Percentiles rank a stretch among this genome's conserved stretches.
Evolutionary conservation across 2,888 invertebrate genomes (phyloP).

Genomic region (Ormia ochracea): DNA sequence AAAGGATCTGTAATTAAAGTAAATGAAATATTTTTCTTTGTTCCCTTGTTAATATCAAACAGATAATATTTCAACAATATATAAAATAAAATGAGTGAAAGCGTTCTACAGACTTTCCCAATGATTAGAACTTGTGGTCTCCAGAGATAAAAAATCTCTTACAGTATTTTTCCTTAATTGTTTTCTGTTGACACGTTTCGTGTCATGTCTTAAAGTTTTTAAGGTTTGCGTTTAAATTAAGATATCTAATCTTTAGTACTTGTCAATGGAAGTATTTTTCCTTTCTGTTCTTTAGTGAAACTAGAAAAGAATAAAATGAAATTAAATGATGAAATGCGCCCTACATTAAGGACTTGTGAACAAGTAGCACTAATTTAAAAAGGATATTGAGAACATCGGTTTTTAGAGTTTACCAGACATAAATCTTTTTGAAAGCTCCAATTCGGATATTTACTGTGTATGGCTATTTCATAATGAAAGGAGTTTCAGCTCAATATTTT

Average conservation of each 20-base stretch:
- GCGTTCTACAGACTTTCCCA: background rate
- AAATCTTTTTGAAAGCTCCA: no score
- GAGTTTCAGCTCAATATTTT: no score
- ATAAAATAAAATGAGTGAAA: background rate
- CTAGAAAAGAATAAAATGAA: background rate
- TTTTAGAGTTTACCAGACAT: no score
- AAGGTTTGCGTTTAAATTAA: background rate
- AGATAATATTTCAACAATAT: background rate
- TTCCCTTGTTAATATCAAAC: background rate
- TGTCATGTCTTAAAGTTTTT: background rate
- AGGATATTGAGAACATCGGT: no score
- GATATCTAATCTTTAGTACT: background rate
- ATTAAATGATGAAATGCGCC: no score
- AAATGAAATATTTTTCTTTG: background rate
- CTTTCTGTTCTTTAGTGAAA: background rate
- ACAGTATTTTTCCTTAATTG: background rate
- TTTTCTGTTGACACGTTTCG: background rate
- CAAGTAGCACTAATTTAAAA: no score
- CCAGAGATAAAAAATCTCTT: background rate
- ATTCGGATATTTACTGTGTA: no score
- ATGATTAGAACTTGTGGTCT: background rate
- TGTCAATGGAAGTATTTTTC: background rate
- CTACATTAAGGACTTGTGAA: no score
- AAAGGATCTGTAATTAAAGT: slow-evolving; percentile 9
- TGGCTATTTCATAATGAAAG: no score